A percentile compares a stretch with the other conserved stretches of the same genome.
These are phyloP conservation scores for Stenodema calcarata DNA, from an alignment of 2,888 invertebrate species.

Conservation along the genomic window DNA sequence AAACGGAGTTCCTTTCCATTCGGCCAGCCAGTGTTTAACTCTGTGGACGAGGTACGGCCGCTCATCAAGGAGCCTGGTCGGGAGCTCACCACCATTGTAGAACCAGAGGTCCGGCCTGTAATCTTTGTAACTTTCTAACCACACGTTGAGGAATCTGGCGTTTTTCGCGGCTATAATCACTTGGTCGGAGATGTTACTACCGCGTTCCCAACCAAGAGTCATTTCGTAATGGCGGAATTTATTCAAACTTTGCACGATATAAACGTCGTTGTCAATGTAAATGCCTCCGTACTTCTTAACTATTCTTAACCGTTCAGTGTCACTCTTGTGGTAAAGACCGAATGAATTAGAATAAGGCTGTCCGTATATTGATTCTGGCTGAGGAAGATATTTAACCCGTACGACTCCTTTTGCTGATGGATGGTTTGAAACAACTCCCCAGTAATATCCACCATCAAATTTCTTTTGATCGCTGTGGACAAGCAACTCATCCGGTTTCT, in stretches of 20 bases:
- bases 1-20: constrained; percentile 58
- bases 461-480: constrained; percentile 58
- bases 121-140: constrained; percentile 58
- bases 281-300: constrained; percentile 60
- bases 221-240: constrained; percentile 59
- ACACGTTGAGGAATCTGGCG: constrained; percentile 59
- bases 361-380: constrained; percentile 44
- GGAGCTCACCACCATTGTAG: constrained; percentile 63
- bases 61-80: constrained; percentile 61
- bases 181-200: constrained; percentile 54
- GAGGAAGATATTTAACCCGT: background rate
- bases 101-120: constrained; percentile 57
- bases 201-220: constrained; percentile 58
- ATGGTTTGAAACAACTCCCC: constrained; percentile 54
- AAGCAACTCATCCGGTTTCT: constrained; percentile 58
- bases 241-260: constrained; percentile 59
- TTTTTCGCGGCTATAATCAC: constrained; percentile 57
- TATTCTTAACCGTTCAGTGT: constrained; percentile 55
- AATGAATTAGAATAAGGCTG: constrained; percentile 26
- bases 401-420: constrained; percentile 51
- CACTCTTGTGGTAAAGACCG: constrained; percentile 41
- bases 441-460: constrained; percentile 55
- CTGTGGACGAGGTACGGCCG: constrained; percentile 61
- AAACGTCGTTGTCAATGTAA: constrained; percentile 60
- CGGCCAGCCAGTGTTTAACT: constrained; percentile 60